Base-by-base conservation (phyloP, 2,113 vertebrate genomes). In the Vulpes ferrilata region DNA sequence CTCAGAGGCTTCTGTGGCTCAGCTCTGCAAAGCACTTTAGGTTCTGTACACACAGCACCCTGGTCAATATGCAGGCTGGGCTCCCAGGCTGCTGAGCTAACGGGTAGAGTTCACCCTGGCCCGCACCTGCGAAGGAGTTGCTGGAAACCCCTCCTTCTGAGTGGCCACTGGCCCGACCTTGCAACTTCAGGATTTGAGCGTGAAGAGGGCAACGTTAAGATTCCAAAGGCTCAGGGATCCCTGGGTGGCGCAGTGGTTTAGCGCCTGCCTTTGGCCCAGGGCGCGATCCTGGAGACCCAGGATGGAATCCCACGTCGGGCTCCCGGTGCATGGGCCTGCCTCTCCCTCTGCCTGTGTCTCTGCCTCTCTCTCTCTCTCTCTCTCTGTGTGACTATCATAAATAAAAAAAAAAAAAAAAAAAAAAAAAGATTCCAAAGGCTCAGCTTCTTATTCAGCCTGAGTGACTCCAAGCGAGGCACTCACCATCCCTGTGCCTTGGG, bases 31-130 rank as follows among this genome's bases (percentile, higher is more conserved):
- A 74, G 35, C 51, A 9, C 90, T 4, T 7, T 4, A 0, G 1
- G 19, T 23, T n/a, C 9, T 0, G 20, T 0, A 2, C 3, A 15
- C 38, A 6, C 0, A 10, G 53, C 19, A 9, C 7, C 65, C 65
- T 32, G 30, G 82, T 7, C 12, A 57, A 55, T 1, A 5, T 1
- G 22, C 9, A 15, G 9, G 19, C 35, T 35, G 82, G 51, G 16
- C 1, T n/a, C 65, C 55, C 8, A 0, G 60, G 32, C 35, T 27
- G 25, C 64, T 25, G 51, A 65, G 59, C 78, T 60, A 62, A 65
- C 10, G 7, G 73, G 16, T 30, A 23, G 19, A 73, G 57, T 38
- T 27, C 15, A 16, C 32, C 3, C 35, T 9, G 13, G 74, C 38
- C 91, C 43, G 53, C 7, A 5, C 27, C 74, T 7, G 7, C 53